Evolutionary conservation across 2,113 vertebrate species (phyloP), one percentile per base, ranked within the genome.

Genomic region (Atlantisia rogersi): DNA sequence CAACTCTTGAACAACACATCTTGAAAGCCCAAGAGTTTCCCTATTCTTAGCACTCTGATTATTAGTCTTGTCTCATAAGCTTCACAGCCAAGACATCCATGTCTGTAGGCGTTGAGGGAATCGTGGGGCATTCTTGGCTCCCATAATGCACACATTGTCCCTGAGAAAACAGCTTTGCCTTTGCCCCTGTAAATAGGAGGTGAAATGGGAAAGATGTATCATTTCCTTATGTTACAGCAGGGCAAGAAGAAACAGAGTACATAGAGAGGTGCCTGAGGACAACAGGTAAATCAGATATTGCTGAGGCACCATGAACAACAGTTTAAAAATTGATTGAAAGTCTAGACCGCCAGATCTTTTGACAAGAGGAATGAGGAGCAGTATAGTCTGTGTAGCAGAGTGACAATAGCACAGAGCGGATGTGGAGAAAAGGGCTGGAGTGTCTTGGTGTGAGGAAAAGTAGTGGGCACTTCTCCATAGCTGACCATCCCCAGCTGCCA

Each of bases 151-250:
- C 48, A 78, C 15, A 2, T 5, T 29, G 9, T 26, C 31, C 24
- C 10, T 71, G 31, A 82, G 79, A 59, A 88, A 88, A 79, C 9
- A 71, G 9, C 24, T 82, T 77, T 68, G 12, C 12, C 8, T 0
- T 15, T 85, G 37, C 60, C 5, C 29, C 31, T 68, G 53, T 25
- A 70, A 63, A 42, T 37, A 75, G 28, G 4, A 81, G 22, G 22
- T 76, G 17, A 20, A 62, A 35, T 21, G 22, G 26, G 48, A 76
- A 68, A 80, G 55, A 19, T 1, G 2, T 25, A 69, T 46, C 12
- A 39, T 8, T 77, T 60, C 35, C n/a, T 69, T 20, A 26, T 0
- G 1, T 28, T 16, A 24, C 31, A 69, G 26, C 0, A 0, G 40
- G 6, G 26, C 6, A 31, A 24, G 32, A 73, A 39, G 35, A 48